Evolutionary conservation across 2,113 vertebrate species (phyloP).

Genomic region (Psilopsiagon aurifrons): DNA sequence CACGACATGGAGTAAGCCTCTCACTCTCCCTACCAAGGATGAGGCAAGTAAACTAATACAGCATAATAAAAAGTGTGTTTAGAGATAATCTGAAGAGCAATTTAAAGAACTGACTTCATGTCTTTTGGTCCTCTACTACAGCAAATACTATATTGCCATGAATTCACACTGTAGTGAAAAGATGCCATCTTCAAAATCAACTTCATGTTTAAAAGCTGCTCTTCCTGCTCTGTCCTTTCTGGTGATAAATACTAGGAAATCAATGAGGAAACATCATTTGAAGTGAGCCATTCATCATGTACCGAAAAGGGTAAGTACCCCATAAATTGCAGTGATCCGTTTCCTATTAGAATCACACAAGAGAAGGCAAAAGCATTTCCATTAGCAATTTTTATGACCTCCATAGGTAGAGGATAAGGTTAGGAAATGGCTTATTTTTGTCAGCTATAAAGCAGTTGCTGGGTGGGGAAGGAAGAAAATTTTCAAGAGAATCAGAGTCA

Average conservation of each 20-base stretch:
- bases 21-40: background rate
- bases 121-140: constrained; percentile 14
- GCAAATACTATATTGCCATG: constrained; percentile 35
- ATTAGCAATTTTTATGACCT: constrained; percentile 81
- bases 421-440: constrained; percentile 78
- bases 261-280: constrained; percentile 76
- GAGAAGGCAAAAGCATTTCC: constrained; percentile 72
- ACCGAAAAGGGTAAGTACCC: constrained; percentile 76
- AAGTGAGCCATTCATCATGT: constrained; percentile 78
- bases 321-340: constrained; percentile 78
- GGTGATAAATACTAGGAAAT: constrained; percentile 75
- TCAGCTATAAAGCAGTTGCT: constrained; percentile 69
- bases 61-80: background rate
- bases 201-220: constrained; percentile 74
- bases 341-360: constrained; percentile 80
- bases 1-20: background rate
- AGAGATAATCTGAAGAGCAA: background rate
- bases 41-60: background rate
- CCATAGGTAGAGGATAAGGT: constrained; percentile 58
- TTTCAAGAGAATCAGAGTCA: background rate
- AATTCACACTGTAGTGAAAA: constrained; percentile 68
- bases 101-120: background rate
- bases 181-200: constrained; percentile 79
- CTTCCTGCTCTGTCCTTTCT: constrained; percentile 55
- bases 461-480: constrained; percentile 54